Evolutionary conservation across 2,888 invertebrate genomes (phyloP).

Genomic region (Terebella lapidaria): DNA sequence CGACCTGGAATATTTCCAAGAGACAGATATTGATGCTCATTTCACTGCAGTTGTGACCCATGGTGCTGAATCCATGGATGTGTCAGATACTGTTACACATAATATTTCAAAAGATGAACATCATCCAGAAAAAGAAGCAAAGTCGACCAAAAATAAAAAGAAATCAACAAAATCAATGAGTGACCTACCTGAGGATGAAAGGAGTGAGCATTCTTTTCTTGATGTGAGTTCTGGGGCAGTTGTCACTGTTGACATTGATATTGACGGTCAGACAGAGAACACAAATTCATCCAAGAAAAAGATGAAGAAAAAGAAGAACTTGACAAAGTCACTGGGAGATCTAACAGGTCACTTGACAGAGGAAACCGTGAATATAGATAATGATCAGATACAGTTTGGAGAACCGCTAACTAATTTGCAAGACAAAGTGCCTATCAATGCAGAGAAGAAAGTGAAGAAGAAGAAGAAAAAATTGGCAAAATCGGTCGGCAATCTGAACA

Average conservation of each 20-base stretch:
- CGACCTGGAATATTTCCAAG: too few relatives aligned
- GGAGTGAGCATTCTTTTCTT: too few relatives aligned
- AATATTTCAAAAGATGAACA: too few relatives aligned
- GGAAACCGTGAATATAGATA: neutral
- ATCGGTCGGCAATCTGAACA: neutral
- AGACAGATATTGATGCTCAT: neutral
- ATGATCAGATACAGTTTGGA: neutral
- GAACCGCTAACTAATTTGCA: neutral
- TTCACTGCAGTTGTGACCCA: too few relatives aligned
- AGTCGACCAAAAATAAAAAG: neutral
- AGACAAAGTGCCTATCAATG: neutral
- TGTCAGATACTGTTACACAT: too few relatives aligned
- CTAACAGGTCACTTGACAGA: neutral
- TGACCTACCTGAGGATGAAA: neutral
- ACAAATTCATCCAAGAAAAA: neutral
- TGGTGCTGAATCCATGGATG: too few relatives aligned
- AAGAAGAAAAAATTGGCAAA: neutral
- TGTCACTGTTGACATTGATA: too few relatives aligned
- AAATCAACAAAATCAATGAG: neutral
- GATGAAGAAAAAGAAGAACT: neutral
- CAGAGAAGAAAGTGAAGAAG: neutral
- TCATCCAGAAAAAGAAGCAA: neutral
- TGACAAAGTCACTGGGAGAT: neutral
- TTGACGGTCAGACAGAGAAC: too few relatives aligned
- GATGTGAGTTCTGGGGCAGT: too few relatives aligned